A percentile compares a stretch with the other conserved stretches of the same genome.
phyloP scores from a whole-genome alignment of 2,113 vertebrate species.

The Nothocercus julius region DNA sequence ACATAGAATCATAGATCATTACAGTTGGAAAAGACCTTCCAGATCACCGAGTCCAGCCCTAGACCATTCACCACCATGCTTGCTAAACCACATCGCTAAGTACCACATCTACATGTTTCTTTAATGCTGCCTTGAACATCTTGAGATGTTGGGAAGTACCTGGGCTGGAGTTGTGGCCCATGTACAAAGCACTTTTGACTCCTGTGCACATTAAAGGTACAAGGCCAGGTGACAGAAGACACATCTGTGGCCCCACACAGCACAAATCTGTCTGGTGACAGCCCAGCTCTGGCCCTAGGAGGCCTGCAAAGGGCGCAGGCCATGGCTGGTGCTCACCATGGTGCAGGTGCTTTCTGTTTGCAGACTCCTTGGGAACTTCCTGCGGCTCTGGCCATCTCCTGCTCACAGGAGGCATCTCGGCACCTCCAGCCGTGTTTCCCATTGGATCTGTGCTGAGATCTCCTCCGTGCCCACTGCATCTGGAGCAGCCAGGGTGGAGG shows the following conservation, averaged over 20 bases:
- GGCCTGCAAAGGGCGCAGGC: background rate
- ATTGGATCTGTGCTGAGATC: background rate
- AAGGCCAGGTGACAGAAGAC: accelerated
- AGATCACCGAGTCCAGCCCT: too few species aligned
- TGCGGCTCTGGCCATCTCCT: too few species aligned
- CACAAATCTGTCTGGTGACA: accelerated
- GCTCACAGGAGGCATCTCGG: background rate
- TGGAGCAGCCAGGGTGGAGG: background rate
- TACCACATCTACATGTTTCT: too few species aligned
- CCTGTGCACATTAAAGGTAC: background rate
- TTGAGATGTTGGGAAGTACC: background rate
- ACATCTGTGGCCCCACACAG: accelerated
- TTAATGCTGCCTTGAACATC: too few species aligned
- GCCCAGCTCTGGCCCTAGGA: background rate
- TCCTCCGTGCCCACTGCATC: background rate
- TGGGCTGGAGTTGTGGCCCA: background rate
- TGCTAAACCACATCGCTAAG: too few species aligned
- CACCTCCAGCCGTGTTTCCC: background rate
- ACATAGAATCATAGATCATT: too few species aligned
- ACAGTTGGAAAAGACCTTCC: too few species aligned
- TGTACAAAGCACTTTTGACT: background rate
- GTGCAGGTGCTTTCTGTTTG: background rate
- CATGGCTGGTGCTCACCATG: background rate
- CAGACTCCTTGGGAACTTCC: background rate
- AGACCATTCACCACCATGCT: too few species aligned